Conservation (phyloP, 2,113 vertebrate species). For the Sceloporus undulatus region DNA sequence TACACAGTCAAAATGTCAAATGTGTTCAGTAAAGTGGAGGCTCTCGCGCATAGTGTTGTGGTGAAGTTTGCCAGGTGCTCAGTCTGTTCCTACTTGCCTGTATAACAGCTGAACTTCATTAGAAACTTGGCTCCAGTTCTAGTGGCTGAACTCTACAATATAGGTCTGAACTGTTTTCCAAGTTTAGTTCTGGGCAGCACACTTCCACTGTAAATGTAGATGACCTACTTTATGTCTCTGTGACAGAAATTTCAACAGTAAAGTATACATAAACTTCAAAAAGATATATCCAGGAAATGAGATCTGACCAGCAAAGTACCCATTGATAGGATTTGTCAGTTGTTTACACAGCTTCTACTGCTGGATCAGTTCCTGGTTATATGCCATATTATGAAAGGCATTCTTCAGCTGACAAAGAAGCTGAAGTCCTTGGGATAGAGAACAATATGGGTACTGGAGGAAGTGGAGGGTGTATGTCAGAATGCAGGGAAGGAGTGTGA, state of each 20-base stretch:
- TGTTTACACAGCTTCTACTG: constrained; percentile 1
- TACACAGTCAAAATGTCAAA: background rate
- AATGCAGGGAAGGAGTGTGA: background rate
- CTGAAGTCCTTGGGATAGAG: background rate
- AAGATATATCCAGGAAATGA: constrained; percentile 4
- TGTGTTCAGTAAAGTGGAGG: background rate
- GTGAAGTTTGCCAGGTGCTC: constrained; percentile 27
- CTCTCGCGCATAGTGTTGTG: background rate
- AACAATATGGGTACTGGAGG: background rate
- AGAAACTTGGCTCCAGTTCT: constrained; percentile 15
- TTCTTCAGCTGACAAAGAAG: background rate
- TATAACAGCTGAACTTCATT: constrained; percentile 10
- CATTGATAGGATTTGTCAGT: background rate
- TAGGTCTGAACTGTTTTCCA: constrained; percentile 11
- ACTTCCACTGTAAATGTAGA: constrained; percentile 8
- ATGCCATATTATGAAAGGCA: background rate
- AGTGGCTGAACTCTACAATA: background rate
- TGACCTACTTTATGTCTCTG: background rate
- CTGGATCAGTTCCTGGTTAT: constrained; percentile 20
- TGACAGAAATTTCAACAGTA: constrained; percentile 33
- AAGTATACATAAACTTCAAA: constrained; percentile 41
- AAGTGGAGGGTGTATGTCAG: background rate
- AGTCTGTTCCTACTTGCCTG: background rate
- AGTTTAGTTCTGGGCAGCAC: background rate
- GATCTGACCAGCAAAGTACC: background rate